Percentiles rank a stretch among this genome's conserved stretches.
Evolutionary conservation across 2,888 invertebrate species (phyloP).

Genomic region (Pristionchus japonicus): DNA sequence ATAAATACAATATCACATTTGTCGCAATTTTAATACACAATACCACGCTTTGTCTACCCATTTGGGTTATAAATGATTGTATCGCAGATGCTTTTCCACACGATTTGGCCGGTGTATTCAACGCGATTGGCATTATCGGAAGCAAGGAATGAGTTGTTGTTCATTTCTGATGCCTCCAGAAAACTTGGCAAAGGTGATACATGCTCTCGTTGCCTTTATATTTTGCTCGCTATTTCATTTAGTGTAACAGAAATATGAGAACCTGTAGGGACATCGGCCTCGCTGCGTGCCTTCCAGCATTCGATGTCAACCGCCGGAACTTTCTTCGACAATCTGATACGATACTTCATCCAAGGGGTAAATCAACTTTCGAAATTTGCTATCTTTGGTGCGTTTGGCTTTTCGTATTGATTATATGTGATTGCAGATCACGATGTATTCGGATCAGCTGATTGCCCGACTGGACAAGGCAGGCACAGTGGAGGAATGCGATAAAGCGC

Average conservation of each 20-base stretch:
- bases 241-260: no score
- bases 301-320: neutral
- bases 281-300: slow-evolving; percentile 35
- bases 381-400: neutral
- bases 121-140: slow-evolving; percentile 38
- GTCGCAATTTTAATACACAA: no score
- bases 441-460: neutral
- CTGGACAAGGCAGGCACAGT: slow-evolving; percentile 3
- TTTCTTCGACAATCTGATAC: slow-evolving; percentile 38
- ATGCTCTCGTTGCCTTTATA: no score
- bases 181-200: slow-evolving; percentile 17
- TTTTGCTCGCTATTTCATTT: no score
- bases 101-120: slow-evolving; percentile 59
- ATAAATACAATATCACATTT: no score
- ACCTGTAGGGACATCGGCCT: neutral
- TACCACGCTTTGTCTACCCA: no score
- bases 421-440: neutral
- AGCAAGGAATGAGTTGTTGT: slow-evolving; percentile 8
- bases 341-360: slow-evolving; percentile 35
- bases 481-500: slow-evolving; percentile 25
- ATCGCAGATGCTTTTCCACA: slow-evolving; percentile 54
- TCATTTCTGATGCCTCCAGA: neutral
- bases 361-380: neutral
- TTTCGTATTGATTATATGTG: no score
- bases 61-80: no score